Evolutionary conservation across 2,113 vertebrate genomes (phyloP), one percentile per base, ranked within the genome.

Genomic region (Spizaetus ornatus): DNA sequence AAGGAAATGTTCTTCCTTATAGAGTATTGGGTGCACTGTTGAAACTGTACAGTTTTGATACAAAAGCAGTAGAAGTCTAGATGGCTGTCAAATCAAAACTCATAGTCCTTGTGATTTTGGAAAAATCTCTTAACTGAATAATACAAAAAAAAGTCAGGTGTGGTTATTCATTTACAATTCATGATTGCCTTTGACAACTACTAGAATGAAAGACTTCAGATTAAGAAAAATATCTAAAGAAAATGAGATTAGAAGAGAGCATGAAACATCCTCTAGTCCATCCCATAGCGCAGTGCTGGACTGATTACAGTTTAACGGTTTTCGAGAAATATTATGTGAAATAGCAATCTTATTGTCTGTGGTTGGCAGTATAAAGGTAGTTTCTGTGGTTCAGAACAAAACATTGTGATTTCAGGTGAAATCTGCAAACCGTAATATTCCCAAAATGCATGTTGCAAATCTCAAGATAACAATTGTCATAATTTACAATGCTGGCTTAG

Each of bases 251-350:
- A 50, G 71, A n/a, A 40, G 45, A 55, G 34, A 6, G 11, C 16
- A 2, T 19, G 25, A 34, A n/a, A 10, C n/a, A 7, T 23, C 1
- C 1, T 48, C 8, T 31, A 5, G 21, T 62, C 16, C 23, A 7
- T 73, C 9, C 15, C 52, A 3, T 5, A 11, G 55, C 7, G 43
- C 50, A 3, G 32, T n/a, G 43, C 50, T 66, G 29, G 42, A 4
- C n/a, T 63, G 55, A 4, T 20, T 70, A 11, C 29, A 58, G 47
- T 36, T 52, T 20, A 34, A 13, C 15, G 31, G 31, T 25, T 59
- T 58, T 58, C 25, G 34, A 47, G 72, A 38, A 71, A 18, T 16
- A 20, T 10, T 26, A 16, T 29, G 48, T 62, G 62, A 70, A 77
- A 10, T 5, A 7, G 18, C 34, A 29, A 10, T 82, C 42, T 85